These are phyloP conservation scores for Tinea pellionella DNA, from an alignment of 2,888 invertebrate genomes.

Conservation along the genomic window DNA sequence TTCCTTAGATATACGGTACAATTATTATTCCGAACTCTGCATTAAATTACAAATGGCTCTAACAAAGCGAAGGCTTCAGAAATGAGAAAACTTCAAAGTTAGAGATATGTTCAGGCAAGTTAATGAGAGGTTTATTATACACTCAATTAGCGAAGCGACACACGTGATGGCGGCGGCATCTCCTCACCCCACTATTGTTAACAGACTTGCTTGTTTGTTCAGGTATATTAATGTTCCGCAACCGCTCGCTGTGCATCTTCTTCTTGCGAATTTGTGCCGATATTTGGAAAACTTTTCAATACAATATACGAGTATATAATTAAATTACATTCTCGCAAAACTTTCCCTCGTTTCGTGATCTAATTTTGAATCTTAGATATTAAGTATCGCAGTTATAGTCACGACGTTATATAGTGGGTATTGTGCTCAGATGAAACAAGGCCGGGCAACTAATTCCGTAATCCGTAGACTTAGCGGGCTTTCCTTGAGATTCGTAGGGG, in stretches of 20 bases:
- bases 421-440: too few relatives aligned
- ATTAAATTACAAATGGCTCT: slow-evolving; percentile 2
- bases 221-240: slow-evolving; percentile 1
- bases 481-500: neutral
- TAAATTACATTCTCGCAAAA: neutral
- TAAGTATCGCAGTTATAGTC: too few relatives aligned
- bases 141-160: slow-evolving; percentile 37
- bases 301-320: neutral
- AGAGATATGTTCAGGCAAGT: slow-evolving; percentile 15
- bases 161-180: slow-evolving; percentile 17
- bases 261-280: neutral
- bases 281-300: neutral
- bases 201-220: slow-evolving; percentile 2
- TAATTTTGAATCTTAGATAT: too few relatives aligned
- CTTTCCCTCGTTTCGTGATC: neutral
- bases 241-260: neutral
- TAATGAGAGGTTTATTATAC: slow-evolving; percentile 45
- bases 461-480: neutral
- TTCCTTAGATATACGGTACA: neutral
- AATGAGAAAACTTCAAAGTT: slow-evolving; percentile 8
- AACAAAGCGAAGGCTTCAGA: slow-evolving; percentile 5
- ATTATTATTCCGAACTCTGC: neutral
- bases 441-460: neutral
- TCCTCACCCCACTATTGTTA: slow-evolving; percentile 8
- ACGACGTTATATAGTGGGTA: too few relatives aligned